These are phyloP conservation scores for Apeira syringaria DNA, from an alignment of 2,888 invertebrate species.

Conservation along the genomic window DNA sequence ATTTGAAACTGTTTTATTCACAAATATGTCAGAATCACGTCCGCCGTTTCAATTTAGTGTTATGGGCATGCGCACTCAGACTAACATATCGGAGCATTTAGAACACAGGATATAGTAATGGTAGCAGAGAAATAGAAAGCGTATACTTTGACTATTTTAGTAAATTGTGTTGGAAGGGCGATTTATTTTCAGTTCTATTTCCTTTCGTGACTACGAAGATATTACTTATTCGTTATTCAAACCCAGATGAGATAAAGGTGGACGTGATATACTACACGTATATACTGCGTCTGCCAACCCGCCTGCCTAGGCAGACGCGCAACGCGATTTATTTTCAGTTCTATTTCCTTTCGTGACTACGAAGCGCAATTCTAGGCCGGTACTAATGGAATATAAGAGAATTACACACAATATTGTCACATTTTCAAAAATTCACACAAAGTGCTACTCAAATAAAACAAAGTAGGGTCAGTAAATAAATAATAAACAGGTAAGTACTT, in stretches of 20 bases:
- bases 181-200: constrained; percentile 80
- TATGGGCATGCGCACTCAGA: constrained; percentile 53
- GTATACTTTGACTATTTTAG: constrained; percentile 75
- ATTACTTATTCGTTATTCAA: constrained; percentile 43
- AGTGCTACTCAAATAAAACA: too few relatives aligned
- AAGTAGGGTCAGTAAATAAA: too few relatives aligned
- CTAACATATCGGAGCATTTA: constrained; percentile 48
- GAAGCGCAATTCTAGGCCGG: too few relatives aligned
- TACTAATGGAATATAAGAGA: too few relatives aligned
- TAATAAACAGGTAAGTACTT: too few relatives aligned
- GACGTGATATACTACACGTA: constrained; percentile 35
- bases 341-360: constrained; percentile 71
- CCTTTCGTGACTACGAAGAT: constrained; percentile 57
- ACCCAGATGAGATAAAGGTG: constrained; percentile 41
- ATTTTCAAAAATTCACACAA: too few relatives aligned
- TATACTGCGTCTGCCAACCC: too few relatives aligned
- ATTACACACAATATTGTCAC: too few relatives aligned
- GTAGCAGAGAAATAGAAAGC: constrained; percentile 71
- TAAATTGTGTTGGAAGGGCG: constrained; percentile 71
- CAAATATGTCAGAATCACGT: constrained; percentile 19
- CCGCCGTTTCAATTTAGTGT: constrained; percentile 37
- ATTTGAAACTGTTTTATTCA: constrained; percentile 18
- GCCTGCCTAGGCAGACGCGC: constrained; percentile 31
- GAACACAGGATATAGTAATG: constrained; percentile 78
- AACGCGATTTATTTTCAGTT: constrained; percentile 79